Evolutionary conservation across 2,113 vertebrate species (phyloP).

Genomic region (Felis chaus): DNA sequence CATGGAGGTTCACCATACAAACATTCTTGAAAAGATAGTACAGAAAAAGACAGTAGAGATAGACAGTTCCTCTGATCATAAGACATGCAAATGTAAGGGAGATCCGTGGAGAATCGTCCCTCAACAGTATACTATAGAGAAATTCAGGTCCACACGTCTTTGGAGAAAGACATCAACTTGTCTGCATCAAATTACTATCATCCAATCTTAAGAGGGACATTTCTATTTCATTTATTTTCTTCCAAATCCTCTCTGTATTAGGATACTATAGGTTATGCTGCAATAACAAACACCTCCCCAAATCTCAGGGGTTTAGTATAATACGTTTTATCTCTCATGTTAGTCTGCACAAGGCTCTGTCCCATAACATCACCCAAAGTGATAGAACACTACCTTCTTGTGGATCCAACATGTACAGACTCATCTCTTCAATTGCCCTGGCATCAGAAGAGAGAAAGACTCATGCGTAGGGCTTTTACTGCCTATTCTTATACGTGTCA

Average conservation of each 20-base stretch:
- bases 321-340: not conserved
- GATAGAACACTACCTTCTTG: not conserved
- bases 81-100: not conserved
- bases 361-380: not conserved
- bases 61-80: not conserved
- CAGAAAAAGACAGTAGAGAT: not conserved
- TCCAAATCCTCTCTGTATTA: not conserved
- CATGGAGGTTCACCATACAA: not conserved
- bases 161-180: slow-evolving; percentile 10
- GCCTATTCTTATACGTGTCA: not conserved
- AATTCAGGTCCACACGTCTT: not conserved
- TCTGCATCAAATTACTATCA: not conserved
- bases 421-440: not conserved
- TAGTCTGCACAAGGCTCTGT: not conserved
- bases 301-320: not conserved
- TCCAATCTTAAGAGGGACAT: not conserved
- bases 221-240: not conserved
- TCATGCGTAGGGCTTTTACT: not conserved
- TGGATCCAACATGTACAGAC: not conserved
- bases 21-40: not conserved
- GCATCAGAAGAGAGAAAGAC: not conserved
- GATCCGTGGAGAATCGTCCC: not conserved
- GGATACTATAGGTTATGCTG: not conserved
- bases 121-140: not conserved
- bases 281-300: not conserved